Evolutionary conservation across 2,888 invertebrate genomes (phyloP).

Genomic region (Caenorhabditis japonica): DNA sequence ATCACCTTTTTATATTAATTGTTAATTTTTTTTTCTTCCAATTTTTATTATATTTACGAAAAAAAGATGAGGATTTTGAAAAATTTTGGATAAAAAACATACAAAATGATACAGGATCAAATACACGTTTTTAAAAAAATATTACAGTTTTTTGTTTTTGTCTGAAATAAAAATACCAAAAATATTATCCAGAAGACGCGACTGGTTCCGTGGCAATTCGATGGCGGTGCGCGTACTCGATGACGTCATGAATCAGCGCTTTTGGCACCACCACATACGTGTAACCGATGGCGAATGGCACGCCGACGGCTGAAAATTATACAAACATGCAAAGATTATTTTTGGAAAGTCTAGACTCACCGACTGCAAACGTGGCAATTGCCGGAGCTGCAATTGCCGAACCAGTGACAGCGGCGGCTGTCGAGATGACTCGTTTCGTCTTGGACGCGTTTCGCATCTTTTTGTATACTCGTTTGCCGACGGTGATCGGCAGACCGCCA

Average conservation of each 20-base stretch:
- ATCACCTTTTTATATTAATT: no score
- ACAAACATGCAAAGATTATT: no score
- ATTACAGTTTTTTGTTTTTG: no score
- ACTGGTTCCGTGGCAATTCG: no score
- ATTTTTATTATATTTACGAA: no score
- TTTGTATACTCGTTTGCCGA: constrained; percentile 30
- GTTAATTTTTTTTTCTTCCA: no score
- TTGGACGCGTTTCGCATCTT: constrained; percentile 13
- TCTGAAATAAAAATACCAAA: no score
- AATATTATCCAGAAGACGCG: no score
- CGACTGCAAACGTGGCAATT: constrained; percentile 14
- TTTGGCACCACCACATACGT: constrained; percentile 25
- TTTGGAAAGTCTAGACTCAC: background rate
- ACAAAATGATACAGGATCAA: no score
- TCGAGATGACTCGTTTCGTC: constrained; percentile 9
- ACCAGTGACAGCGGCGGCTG: constrained; percentile 25
- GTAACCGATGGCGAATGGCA: constrained; percentile 30
- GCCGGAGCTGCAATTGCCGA: constrained; percentile 15
- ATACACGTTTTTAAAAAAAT: no score
- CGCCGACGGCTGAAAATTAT: constrained; percentile 26
- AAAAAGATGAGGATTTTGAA: no score
- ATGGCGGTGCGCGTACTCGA: constrained; percentile 4
- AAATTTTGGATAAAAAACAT: no score
- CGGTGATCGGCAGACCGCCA: constrained; percentile 9
- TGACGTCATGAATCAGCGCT: constrained; percentile 18